Conservation (phyloP, 2,888 invertebrate genomes). For the Acanthosepion pharaonis region DNA sequence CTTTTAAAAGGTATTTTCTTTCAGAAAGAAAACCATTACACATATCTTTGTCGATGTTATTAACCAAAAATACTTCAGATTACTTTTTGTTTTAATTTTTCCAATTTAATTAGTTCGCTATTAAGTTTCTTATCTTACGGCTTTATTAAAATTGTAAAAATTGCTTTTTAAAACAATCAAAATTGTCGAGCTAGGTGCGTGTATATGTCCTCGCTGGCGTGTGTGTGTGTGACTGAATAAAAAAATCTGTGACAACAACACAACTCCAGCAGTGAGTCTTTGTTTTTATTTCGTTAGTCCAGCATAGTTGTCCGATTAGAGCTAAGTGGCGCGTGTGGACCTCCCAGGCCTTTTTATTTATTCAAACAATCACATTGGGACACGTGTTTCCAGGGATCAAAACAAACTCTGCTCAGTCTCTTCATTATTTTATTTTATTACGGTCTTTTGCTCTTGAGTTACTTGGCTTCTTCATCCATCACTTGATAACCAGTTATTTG, state of each 20-base stretch:
- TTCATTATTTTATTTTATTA: not conserved
- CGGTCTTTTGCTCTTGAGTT: not conserved
- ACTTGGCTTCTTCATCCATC: not conserved
- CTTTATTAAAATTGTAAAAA: no score
- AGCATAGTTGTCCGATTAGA: constrained; percentile 18
- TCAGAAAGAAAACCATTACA: no score
- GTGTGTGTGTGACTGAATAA: no score
- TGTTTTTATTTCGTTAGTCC: not conserved
- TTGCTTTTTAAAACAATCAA: no score
- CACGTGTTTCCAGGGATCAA: not conserved
- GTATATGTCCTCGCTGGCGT: no score
- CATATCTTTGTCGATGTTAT: no score
- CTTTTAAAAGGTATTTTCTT: no score
- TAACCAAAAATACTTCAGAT: no score
- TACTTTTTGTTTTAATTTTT: no score
- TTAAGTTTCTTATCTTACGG: no score
- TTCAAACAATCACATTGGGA: not conserved
- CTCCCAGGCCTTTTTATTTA: not conserved
- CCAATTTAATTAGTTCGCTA: no score
- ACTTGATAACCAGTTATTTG: not conserved
- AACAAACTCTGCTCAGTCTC: not conserved
- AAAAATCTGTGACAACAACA: not conserved
- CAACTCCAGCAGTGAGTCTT: not conserved
- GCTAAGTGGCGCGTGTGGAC: not conserved
- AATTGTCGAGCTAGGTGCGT: no score